Percentiles rank a stretch among this genome's conserved stretches.
phyloP scores from a whole-genome alignment of 2,888 invertebrate genomes.

The Lacanobia wlatinum region DNA sequence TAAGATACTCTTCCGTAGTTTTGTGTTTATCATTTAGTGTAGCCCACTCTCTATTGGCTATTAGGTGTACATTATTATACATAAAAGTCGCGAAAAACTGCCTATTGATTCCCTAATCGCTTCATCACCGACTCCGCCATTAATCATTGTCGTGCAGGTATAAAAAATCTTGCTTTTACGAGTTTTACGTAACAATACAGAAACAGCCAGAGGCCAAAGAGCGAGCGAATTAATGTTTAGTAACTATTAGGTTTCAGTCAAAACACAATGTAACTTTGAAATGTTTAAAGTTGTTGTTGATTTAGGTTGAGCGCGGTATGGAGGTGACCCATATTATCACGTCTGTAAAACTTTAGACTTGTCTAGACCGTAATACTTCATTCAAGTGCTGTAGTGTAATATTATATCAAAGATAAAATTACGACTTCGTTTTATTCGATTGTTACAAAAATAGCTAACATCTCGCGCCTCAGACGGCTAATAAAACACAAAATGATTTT shows the following conservation, averaged over 20 bases:
- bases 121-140: conserved; percentile 52
- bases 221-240: conserved; percentile 41
- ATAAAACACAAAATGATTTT: conserved; percentile 15
- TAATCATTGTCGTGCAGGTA: conserved; percentile 60
- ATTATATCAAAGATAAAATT: conserved; percentile 35
- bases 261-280: conserved; percentile 50
- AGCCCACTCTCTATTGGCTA: conserved; percentile 17
- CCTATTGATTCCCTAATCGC: conserved; percentile 58
- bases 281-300: conserved; percentile 57
- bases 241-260: conserved; percentile 51
- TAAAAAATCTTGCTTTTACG: conserved; percentile 50
- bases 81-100: conserved; percentile 51
- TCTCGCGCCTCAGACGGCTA: not conserved
- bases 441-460: conserved; percentile 7
- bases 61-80: conserved; percentile 34
- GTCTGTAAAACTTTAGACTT: conserved; percentile 50
- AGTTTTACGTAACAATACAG: conserved; percentile 53
- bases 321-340: conserved; percentile 58
- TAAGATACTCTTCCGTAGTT: no score
- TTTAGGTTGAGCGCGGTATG: conserved; percentile 51
- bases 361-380: conserved; percentile 48
- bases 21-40: no score
- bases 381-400: conserved; percentile 33
- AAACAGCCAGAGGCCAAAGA: conserved; percentile 26
- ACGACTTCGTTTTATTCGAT: conserved; percentile 20